phyloP scores from a whole-genome alignment of 2,797 vertebrate species.

The Antrozous pallidus region DNA sequence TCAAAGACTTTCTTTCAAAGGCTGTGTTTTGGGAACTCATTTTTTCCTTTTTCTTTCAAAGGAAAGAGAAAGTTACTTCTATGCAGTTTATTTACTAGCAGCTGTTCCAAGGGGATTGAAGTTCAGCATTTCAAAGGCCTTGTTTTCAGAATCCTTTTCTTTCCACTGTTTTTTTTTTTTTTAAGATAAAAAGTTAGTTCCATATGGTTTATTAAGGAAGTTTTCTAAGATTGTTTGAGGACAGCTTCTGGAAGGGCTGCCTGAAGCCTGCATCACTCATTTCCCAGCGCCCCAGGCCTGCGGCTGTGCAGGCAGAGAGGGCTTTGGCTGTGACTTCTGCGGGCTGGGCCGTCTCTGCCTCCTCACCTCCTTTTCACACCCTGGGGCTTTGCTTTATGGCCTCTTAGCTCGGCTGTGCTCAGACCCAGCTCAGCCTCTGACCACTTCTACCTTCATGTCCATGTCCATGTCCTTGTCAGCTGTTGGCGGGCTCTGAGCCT shows the following conservation, averaged over 20 bases:
- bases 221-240: neutral
- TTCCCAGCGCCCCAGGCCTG: no score
- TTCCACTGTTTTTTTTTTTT: neutral
- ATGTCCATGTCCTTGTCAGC: neutral
- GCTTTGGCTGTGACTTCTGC: neutral
- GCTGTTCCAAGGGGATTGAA: conserved; percentile 8
- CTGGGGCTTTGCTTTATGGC: neutral
- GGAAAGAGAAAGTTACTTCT: neutral
- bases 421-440: neutral
- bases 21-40: neutral
- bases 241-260: neutral
- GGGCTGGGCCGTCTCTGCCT: neutral
- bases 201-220: neutral
- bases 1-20: conserved; percentile 35
- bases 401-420: neutral
- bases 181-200: neutral
- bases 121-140: conserved; percentile 6
- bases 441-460: neutral
- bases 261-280: neutral
- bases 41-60: neutral
- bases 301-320: neutral
- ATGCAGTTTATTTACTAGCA: neutral
- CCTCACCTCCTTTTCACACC: rapidly evolving
- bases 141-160: neutral
- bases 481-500: neutral